Base-by-base conservation (phyloP, 2,797 vertebrate genomes). In the Kryptolebias ocellatus region DNA sequence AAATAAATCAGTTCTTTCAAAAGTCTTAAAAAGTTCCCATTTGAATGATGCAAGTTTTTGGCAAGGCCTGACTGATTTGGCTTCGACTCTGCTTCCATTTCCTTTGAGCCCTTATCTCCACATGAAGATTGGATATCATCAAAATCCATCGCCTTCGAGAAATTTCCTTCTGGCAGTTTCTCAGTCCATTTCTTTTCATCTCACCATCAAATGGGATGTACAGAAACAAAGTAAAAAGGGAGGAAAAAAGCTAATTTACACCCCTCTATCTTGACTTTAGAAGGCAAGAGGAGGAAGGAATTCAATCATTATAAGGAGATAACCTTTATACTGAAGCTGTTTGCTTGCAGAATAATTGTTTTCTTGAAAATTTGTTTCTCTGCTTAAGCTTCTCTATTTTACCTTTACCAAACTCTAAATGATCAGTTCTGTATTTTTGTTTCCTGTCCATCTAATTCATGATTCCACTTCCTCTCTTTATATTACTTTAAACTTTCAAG, bases 321-420 rank as follows among this genome's bases (percentile, higher is more conserved):
- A 81, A 78, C 81, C 81, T 89, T 88, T 85, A 44, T 66, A 74
- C 66, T 68, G 61, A 54, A 51, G 74, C 67, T 69, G 70, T 79
- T 84, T 80, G 68, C 65, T 61, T 60, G 57, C 27, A 37, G 50
- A 68, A 72, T 81, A 78, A 87, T 81, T 87, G 85, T 86, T 87
- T 86, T 62, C 53, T 62, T 70, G 64, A 74, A 83, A 86, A 80
- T 59, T 24, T 31, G 58, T 74, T 81, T 80, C 63, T 64, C 58
- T 58, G 62, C 68, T 56, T 53, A 74, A 55, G 39, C 51, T 73
- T 56, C 59, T 65, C 18, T 46, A 44, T 18, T 53, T 49, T 49
- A 42, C 14, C 28, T 74, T 80, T 72, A 46, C 45, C 11, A 39
- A 65, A 79, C 50, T 44, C 46, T 37, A 45, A 64, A 16, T 60